Conservation (phyloP, 2,113 vertebrate species). For the Pelecanus crispus region DNA sequence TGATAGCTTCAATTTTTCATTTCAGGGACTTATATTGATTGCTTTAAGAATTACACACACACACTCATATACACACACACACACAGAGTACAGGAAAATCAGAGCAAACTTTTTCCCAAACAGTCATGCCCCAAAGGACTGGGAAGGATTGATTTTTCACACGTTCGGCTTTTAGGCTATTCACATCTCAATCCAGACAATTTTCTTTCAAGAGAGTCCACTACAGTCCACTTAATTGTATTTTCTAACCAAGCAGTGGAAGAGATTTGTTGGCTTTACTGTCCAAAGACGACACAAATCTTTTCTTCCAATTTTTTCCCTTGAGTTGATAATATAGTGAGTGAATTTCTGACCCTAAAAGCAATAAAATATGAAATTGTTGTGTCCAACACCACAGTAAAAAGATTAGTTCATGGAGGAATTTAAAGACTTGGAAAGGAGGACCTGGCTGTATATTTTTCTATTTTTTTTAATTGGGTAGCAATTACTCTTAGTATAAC, state of each 20-base stretch:
- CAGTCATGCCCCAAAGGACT: constrained; percentile 32
- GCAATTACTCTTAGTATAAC: neutral
- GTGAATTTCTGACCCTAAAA: constrained; percentile 21
- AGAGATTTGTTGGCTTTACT: constrained; percentile 67
- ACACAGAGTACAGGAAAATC: constrained; percentile 19
- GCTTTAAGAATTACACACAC: constrained; percentile 10
- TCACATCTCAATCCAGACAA: constrained; percentile 71
- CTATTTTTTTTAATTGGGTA: constrained; percentile 2
- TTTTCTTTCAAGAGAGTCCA: constrained; percentile 63
- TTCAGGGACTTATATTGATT: constrained; percentile 66
- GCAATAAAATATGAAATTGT: constrained; percentile 34
- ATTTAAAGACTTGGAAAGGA: constrained; percentile 19
- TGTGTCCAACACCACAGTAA: neutral
- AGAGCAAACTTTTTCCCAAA: constrained; percentile 58
- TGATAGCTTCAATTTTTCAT: constrained; percentile 63
- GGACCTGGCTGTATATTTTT: neutral
- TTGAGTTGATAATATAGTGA: constrained; percentile 12
- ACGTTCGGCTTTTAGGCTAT: constrained; percentile 42
- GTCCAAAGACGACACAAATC: constrained; percentile 48
- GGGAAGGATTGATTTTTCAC: constrained; percentile 66
- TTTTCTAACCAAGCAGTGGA: constrained; percentile 64
- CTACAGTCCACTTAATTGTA: constrained; percentile 67
- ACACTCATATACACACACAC: neutral
- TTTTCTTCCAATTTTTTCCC: constrained; percentile 22
- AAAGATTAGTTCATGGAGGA: neutral